phyloP scores from a whole-genome alignment of 2,888 invertebrate species.

The Euspilapteryx auroguttella region DNA sequence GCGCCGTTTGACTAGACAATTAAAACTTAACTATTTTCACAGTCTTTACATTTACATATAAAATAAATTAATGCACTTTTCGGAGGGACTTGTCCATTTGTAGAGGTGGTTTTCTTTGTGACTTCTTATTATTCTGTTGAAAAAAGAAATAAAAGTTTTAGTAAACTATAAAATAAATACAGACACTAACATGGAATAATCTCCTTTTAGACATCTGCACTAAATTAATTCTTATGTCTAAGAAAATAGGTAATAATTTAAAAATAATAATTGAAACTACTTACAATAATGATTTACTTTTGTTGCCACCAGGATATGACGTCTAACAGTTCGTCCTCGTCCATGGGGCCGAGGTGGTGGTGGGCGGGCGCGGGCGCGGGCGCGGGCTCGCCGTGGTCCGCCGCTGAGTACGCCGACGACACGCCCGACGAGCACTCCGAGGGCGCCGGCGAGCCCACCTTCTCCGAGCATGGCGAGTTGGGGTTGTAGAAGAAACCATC shows the following conservation, averaged over 20 bases:
- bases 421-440: constrained; percentile 68
- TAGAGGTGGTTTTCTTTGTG: constrained; percentile 9
- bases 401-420: constrained; percentile 46
- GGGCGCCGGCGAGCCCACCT: constrained; percentile 73
- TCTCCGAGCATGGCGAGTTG: constrained; percentile 67
- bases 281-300: constrained; percentile 50
- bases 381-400: constrained; percentile 40
- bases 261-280: too few relatives aligned
- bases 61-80: constrained; percentile 29
- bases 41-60: constrained; percentile 21
- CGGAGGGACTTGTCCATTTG: constrained; percentile 51
- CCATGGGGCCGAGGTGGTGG: constrained; percentile 73
- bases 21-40: constrained; percentile 46
- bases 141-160: too few relatives aligned
- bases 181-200: too few relatives aligned
- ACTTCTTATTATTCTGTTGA: not conserved
- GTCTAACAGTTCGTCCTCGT: constrained; percentile 86
- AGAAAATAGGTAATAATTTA: too few relatives aligned
- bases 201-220: too few relatives aligned
- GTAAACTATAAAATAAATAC: too few relatives aligned
- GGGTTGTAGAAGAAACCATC: constrained; percentile 52
- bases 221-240: too few relatives aligned
- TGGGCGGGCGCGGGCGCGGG: too few relatives aligned
- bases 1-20: constrained; percentile 43
- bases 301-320: constrained; percentile 86